Base-by-base conservation (phyloP, 2,113 vertebrate species). In the Pyrgilauda ruficollis region DNA sequence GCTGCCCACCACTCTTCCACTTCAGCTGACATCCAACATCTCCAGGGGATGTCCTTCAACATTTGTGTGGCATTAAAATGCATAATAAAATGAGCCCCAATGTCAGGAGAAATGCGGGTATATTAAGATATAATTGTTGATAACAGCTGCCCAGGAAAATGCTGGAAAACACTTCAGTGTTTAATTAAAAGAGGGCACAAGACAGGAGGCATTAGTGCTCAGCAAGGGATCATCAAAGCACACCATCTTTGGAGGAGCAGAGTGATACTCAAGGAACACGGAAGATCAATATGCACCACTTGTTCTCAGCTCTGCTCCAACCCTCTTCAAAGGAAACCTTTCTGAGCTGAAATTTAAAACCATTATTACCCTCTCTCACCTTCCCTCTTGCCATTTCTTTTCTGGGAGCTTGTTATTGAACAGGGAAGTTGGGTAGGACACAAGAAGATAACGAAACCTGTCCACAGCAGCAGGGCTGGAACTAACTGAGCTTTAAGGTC, bases 221-320 rank as follows among this genome's bases (percentile, higher is more conserved):
- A 15, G 77, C 56, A 87, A 84, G 62, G 15, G 69, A 77, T 23
- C 47, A 68, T 62, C 91, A 91, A 79, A 69, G 47, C 49, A 89
- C 44, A 4, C 13, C 19, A 74, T 64, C 69, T 90, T 17, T 85
- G 59, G 62, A 37, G 44, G 53, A 93, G 74, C 50, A 35, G 24
- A 93, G 61, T 24, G 47, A 63, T 58, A 85, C 50, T 80, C 74
- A 89, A 74, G 1, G 0, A 67, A 69, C 20, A 83, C 41, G 26
- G 17, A 90, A 81, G 66, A 96, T 97, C 89, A 96, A 89, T 89
- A 90, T 23, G 15, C 18, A 26, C 46, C 52, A 73, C 89, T 95
- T 64, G 52, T 46, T 75, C 67, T 28, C 75, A 68, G 59, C 73
- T 77, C 66, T 82, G 47, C 62, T 91, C 53, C 67, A 46, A 19